These are phyloP conservation scores for Hemistola chrysoprasaria DNA, from an alignment of 2,888 invertebrate species.

Conservation along the genomic window DNA sequence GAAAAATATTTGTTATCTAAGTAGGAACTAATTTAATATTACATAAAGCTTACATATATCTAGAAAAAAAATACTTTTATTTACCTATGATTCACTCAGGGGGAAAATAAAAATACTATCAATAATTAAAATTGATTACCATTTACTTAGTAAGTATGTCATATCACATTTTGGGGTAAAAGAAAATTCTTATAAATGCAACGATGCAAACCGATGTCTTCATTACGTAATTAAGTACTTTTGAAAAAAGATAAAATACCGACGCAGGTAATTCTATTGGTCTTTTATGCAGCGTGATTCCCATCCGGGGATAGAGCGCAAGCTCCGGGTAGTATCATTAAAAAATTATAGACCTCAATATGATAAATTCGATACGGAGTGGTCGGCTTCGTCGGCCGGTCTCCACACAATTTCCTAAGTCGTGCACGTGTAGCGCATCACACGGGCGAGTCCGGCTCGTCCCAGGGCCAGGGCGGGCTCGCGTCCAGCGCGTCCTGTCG, in stretches of 20 bases:
- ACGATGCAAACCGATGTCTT: slow-evolving; percentile 39
- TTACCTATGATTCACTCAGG: no score
- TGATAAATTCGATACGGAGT: slow-evolving; percentile 5
- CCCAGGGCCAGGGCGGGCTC: slow-evolving; percentile 76
- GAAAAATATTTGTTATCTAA: no score
- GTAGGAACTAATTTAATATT: no score
- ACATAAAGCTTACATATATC: no score
- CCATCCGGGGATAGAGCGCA: no score
- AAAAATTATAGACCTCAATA: not conserved
- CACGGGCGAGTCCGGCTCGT: slow-evolving; percentile 74
- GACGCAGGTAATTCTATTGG: slow-evolving; percentile 14
- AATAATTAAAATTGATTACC: no score
- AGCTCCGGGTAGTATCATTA: not conserved
- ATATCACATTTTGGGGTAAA: slow-evolving; percentile 60
- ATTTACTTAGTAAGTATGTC: slow-evolving; percentile 36
- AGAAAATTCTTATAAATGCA: slow-evolving; percentile 61
- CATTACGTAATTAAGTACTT: slow-evolving; percentile 41
- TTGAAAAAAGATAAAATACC: slow-evolving; percentile 16
- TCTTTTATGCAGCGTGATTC: not conserved
- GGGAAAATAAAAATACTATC: no score
- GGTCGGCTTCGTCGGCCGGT: slow-evolving; percentile 18
- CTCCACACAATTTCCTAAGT: slow-evolving; percentile 5
- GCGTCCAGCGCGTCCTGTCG: slow-evolving; percentile 75
- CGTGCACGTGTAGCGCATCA: slow-evolving; percentile 39
- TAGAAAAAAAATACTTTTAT: slow-evolving; percentile 45